Conservation (phyloP, 2,888 invertebrate species). For the Eledona agricola region DNA sequence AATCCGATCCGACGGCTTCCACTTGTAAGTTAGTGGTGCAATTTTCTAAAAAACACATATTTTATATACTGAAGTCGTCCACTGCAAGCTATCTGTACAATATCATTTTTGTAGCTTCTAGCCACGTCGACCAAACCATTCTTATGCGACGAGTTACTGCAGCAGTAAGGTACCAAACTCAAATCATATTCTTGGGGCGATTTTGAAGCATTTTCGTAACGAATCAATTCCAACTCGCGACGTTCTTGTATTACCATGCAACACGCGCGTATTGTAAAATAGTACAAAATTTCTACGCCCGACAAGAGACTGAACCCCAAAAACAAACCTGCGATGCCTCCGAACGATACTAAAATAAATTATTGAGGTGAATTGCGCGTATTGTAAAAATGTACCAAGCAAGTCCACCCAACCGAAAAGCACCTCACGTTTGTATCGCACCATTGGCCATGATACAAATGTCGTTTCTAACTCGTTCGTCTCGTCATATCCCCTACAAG, state of each 20-base stretch:
- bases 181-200: conserved; percentile 56
- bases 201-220: conserved; percentile 57
- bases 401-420: conserved; percentile 87
- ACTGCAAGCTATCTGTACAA: conserved; percentile 38
- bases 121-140: conserved; percentile 49
- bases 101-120: conserved; percentile 31
- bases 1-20: conserved; percentile 36
- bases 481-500: conserved; percentile 40
- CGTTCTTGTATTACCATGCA: conserved; percentile 69
- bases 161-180: conserved; percentile 58
- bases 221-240: conserved; percentile 63
- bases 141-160: conserved; percentile 48
- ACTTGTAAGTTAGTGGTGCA: conserved; percentile 25
- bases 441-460: conserved; percentile 82
- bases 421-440: conserved; percentile 80
- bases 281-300: conserved; percentile 80
- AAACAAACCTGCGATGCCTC: conserved; percentile 73
- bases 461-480: conserved; percentile 65
- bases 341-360: conserved; percentile 68
- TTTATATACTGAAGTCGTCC: conserved; percentile 40
- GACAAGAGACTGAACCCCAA: conserved; percentile 80
- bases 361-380: conserved; percentile 4
- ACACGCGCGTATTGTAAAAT: conserved; percentile 76
- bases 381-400: conserved; percentile 66
- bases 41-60: conserved; percentile 38